A percentile compares a stretch with the other conserved stretches of the same genome.
phyloP scores from a whole-genome alignment of 2,113 vertebrate genomes.

The Probosciger aterrimus region DNA sequence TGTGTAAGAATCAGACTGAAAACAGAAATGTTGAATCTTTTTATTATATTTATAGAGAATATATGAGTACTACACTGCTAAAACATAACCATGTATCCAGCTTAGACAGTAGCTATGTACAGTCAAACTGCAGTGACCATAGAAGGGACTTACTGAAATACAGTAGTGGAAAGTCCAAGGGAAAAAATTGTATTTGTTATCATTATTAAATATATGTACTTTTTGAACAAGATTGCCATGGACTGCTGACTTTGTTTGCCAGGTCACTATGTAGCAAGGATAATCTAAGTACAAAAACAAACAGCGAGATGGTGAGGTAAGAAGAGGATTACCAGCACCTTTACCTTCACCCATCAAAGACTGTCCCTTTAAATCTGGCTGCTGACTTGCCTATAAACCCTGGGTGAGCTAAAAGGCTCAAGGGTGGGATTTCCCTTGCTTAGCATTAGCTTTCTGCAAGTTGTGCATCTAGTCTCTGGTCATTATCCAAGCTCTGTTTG shows the following conservation, averaged over 20 bases:
- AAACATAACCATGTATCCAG: slow-evolving; percentile 19
- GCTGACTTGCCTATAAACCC: not conserved
- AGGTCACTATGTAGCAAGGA: not conserved
- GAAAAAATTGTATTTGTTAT: slow-evolving; percentile 51
- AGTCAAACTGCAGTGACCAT: not conserved
- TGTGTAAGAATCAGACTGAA: slow-evolving; percentile 43
- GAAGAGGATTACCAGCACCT: not conserved
- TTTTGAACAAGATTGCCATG: slow-evolving; percentile 60
- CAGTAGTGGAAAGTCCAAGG: not conserved
- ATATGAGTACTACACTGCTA: slow-evolving; percentile 30
- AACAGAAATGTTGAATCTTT: slow-evolving; percentile 50
- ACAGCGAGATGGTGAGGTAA: not conserved
- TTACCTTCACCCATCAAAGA: not conserved
- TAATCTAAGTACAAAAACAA: not conserved
- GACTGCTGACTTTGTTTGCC: slow-evolving; percentile 65
- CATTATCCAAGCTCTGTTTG: not conserved
- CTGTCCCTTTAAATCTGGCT: not conserved
- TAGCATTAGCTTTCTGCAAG: not conserved
- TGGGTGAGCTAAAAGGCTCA: not conserved
- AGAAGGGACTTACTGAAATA: not conserved
- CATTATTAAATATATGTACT: slow-evolving; percentile 61
- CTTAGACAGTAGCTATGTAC: slow-evolving; percentile 33
- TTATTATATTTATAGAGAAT: slow-evolving; percentile 69
- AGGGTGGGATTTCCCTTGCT: not conserved
- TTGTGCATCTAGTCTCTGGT: not conserved